Evolutionary conservation across 2,888 invertebrate species (phyloP), one percentile per base, ranked within the genome.

Genomic region (Clivina fossor): DNA sequence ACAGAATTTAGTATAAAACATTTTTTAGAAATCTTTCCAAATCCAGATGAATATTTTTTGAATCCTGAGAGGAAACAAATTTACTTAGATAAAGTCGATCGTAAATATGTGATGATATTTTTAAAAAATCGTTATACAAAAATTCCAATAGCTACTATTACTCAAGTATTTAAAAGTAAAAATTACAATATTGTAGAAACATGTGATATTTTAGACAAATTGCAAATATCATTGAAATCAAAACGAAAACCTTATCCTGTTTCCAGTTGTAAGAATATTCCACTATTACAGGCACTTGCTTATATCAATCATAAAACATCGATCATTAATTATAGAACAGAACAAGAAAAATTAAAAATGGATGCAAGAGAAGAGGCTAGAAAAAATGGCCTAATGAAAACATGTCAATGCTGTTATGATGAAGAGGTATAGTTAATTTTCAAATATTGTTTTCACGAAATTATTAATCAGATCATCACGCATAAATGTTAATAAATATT

Each of bases 401-500:
- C 66, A 3, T 84, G 84, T 65, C 69, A 69, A 19, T 79, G 80
- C 63, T 83, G 84, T 61, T 82, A 60, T 58, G 78, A 79, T 40
- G 76, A 78, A 40, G 80, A 81, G 44, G 55, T 55, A 55, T 20
- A n/a, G n/a, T 4, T 9, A 41, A n/a, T 20, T 38, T 16, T 38
- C 4, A 33, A 7, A 33, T n/a, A 9, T 38, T 15, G 16, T 37
- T 5, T 9, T 37, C 38, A 11, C 11, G 2, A 11, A 38, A 9
- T 16, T 38, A 8, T 5, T 38, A 1, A n/a, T n/a, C n/a, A n/a
- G n/a, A n/a, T n/a, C n/a, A n/a, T n/a, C n/a, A n/a, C n/a, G n/a
- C n/a, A n/a, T n/a, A n/a, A n/a, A n/a, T n/a, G n/a, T n/a, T n/a
- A 13, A 43, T n/a, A 16, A 11, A 43, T 30, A 30, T 28, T 68